phyloP scores from a whole-genome alignment of 2,797 vertebrate species.

The Myiotriccus ornatus region DNA sequence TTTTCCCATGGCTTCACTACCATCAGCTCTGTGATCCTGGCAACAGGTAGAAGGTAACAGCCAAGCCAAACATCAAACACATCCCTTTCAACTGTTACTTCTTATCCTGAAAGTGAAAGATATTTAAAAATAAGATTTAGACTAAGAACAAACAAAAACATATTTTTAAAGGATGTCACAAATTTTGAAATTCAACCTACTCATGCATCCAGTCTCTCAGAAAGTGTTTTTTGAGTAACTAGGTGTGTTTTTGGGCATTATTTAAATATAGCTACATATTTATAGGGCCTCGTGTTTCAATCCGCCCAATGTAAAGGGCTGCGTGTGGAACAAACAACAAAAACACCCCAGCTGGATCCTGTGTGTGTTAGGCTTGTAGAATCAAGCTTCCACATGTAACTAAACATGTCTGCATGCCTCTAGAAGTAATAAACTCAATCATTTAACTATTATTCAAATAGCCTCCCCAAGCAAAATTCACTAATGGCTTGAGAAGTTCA shows the following conservation, averaged over 20 bases:
- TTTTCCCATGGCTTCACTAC: slow-evolving; percentile 32
- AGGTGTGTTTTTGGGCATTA: background rate
- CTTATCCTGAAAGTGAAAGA: background rate
- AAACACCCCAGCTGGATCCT: background rate
- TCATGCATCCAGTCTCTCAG: background rate
- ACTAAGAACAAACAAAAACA: background rate
- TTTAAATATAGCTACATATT: background rate
- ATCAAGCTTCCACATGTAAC: background rate
- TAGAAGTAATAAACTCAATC: background rate
- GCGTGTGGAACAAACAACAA: background rate
- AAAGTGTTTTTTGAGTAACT: background rate
- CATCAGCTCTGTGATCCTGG: background rate
- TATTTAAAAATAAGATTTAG: background rate
- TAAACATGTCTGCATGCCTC: background rate
- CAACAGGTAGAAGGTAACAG: background rate
- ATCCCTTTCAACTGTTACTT: slow-evolving; percentile 27
- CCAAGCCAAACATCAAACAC: slow-evolving; percentile 27
- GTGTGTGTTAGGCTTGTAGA: background rate
- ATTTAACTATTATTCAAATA: background rate
- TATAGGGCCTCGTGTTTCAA: background rate
- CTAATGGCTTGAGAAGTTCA: background rate
- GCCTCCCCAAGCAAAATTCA: background rate
- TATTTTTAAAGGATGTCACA: background rate
- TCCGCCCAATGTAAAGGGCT: fast-evolving
- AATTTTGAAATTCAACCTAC: background rate